Conservation (phyloP, 1,140 invertebrate genomes). For the Contarinia nasturtii region DNA sequence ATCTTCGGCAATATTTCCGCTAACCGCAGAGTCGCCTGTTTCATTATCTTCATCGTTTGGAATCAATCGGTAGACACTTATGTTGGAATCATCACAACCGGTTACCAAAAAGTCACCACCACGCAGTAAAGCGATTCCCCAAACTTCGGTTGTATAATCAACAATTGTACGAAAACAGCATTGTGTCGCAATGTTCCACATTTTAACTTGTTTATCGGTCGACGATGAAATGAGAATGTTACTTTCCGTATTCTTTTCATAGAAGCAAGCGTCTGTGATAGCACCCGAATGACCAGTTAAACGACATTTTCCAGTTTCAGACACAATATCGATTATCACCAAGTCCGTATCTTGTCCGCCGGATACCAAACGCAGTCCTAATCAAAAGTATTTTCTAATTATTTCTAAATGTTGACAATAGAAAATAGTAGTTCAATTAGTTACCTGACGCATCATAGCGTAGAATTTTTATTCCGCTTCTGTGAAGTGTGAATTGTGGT, state of each 20-base stretch:
- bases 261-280: constrained; percentile 72
- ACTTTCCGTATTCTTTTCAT: constrained; percentile 30
- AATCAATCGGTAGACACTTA: constrained; percentile 61
- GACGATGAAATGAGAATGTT: constrained; percentile 67
- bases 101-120: constrained; percentile 68
- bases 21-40: constrained; percentile 28
- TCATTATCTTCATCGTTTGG: constrained; percentile 26
- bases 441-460: constrained; percentile 45
- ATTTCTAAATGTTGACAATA: too few species aligned
- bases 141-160: constrained; percentile 65
- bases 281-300: constrained; percentile 82
- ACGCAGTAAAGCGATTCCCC: constrained; percentile 61
- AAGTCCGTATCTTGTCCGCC: constrained; percentile 64
- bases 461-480: constrained; percentile 63
- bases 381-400: constrained; percentile 66
- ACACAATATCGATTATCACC: constrained; percentile 86
- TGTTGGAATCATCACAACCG: constrained; percentile 64
- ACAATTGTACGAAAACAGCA: constrained; percentile 90
- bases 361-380: constrained; percentile 16
- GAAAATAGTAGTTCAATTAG: constrained; percentile 67
- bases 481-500: constrained; percentile 49
- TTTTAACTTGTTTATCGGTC: constrained; percentile 89
- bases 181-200: constrained; percentile 91
- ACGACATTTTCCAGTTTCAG: constrained; percentile 71
- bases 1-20: constrained; percentile 19